Base-by-base conservation (phyloP, 2,888 invertebrate genomes). In the Cetonia aurata region DNA sequence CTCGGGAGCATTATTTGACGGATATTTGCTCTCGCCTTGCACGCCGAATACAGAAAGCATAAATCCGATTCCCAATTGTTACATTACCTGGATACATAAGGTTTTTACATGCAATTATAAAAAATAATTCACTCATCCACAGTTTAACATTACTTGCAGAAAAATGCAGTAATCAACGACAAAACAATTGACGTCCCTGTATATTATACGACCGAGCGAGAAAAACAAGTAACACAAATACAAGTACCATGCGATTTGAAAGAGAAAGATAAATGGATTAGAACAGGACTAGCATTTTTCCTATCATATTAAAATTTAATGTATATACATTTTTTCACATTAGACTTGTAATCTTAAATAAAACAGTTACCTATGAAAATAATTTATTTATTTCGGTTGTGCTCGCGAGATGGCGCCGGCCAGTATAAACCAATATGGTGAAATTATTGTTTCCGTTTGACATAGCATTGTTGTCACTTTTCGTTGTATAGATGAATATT, bases 1-100 rank as follows among this genome's bases (percentile, higher is more conserved):
- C 41, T 92, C 92, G 83, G 92, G 92, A 0, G 91, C 90, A 55
- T 78, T 86, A 8, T 91, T 92, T 80, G 89, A 90, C 79, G 89
- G 89, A 3, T 80, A 81, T 1, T 81, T 83, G 55, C 83, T 93
- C 46, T 82, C 85, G 6, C 86, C 88, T 69, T 90, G 89, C 75
- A 83, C 83, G 67, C 80, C 86, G 6, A 88, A 89, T 76, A 89
- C 91, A 0, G 88, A 90, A 1, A 89, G 87, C 75, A 86, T 89
- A 53, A 84, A 86, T 46, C 78, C 84, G n/a, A 86, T 88, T 13
- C 91, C 91, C 0, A 80, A 87, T 15, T 89, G 90, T 79, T 85
- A 84, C 46, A 82, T 92, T 44, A 87, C 87, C 12, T 93, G 91
- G 91, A 85, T 88, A 67, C 83, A 86, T 42, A 88, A 87, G 85